Base-by-base conservation (phyloP, 2,113 vertebrate species). In the Puffinus mauretanicus region DNA sequence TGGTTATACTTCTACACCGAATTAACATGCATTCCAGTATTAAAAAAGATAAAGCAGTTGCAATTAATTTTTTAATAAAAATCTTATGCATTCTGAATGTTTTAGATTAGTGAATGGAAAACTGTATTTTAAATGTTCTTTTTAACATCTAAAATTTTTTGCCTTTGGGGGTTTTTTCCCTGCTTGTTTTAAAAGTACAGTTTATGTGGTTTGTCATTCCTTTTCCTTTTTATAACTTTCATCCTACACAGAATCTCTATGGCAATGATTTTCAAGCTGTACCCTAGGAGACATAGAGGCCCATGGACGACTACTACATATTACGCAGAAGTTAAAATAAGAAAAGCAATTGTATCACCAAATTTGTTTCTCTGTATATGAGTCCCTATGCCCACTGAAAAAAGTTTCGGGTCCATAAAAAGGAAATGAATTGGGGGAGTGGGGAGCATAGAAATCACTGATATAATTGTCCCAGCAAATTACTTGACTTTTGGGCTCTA, bases 401-500 rank as follows among this genome's bases (percentile, higher is more conserved):
- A 76, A 85, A 5, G 12, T 15, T 86, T 44, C 40, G 13, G 34
- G 27, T 82, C n/a, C 17, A n/a, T 20, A 49, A 52, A 85, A 69
- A 71, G 7, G 17, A 76, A 89, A 75, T 24, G 0, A 47, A 47
- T 0, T 36, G 9, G 6, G 20, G 4, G 13, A 1, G 12, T 13
- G 4, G 42, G 40, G 40, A 40, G 40, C 40, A 40, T 40, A 40
- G 40, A 86, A 73, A 38, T 66, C 64, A 46, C 16, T 64, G 26
- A 71, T 21, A 10, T 25, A 71, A 67, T 2, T 47, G 18, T 42
- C 18, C 7, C 30, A 83, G 4, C 10, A 75, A 84, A 76, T 55
- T 36, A 47, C 9, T 34, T 55, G 20, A 44, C 8, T 61, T 87
- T 61, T 44, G 18, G 38, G n/a, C 34, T 66, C 51, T 2, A 73